Evolutionary conservation across 2,113 vertebrate species (phyloP).

Genomic region (Malurus melanocephalus): DNA sequence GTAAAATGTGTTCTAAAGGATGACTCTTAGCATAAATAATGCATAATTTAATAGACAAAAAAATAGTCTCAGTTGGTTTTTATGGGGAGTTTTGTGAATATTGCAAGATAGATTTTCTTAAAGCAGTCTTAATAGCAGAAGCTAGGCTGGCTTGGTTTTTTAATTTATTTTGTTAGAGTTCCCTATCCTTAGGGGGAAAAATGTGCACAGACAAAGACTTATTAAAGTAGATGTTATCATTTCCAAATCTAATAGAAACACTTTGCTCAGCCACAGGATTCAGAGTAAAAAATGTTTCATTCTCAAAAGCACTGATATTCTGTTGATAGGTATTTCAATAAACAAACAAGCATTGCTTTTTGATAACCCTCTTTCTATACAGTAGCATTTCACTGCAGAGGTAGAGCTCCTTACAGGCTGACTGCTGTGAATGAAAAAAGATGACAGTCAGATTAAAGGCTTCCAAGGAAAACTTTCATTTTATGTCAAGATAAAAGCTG

Average conservation of each 20-base stretch:
- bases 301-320: constrained; percentile 40
- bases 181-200: neutral
- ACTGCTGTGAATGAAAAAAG: constrained; percentile 20
- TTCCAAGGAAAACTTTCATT: constrained; percentile 32
- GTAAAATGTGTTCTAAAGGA: neutral
- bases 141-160: neutral
- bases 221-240: constrained; percentile 10
- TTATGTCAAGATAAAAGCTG: constrained; percentile 33
- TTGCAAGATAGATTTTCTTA: neutral
- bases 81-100: neutral
- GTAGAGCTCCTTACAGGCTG: constrained; percentile 30
- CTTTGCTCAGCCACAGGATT: constrained; percentile 40
- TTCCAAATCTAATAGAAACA: constrained; percentile 39
- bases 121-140: neutral
- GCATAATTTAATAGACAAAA: constrained; percentile 9
- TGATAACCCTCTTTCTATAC: constrained; percentile 15
- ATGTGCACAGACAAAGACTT: constrained; percentile 7
- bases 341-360: constrained; percentile 48
- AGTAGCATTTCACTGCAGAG: constrained; percentile 15
- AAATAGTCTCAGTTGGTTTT: neutral
- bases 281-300: constrained; percentile 21
- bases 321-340: constrained; percentile 41
- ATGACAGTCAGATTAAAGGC: constrained; percentile 37
- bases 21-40: constrained; percentile 13
- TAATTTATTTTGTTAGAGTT: neutral